These are phyloP conservation scores for Araneus ventricosus DNA, from an alignment of 1,140 invertebrate genomes.

Conservation along the genomic window DNA sequence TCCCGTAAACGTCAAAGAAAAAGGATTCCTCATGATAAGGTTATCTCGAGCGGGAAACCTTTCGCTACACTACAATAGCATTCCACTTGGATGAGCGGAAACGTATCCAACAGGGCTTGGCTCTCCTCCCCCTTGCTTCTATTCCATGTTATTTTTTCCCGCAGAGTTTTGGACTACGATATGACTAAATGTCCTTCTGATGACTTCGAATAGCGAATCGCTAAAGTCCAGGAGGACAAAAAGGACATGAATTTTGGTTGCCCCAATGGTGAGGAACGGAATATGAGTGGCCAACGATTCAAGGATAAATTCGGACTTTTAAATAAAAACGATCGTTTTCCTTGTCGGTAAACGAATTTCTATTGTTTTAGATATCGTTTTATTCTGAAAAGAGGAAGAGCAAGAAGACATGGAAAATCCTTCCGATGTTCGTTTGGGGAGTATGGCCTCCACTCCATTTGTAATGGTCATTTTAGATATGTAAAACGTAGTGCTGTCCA, in stretches of 20 bases:
- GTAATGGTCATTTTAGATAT: no score
- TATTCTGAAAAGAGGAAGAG: no score
- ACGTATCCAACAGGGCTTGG: constrained; percentile 40
- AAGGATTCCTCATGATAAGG: constrained; percentile 39
- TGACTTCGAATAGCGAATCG: constrained; percentile 36
- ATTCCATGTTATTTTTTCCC: neutral
- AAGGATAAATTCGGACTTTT: neutral
- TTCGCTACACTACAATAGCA: constrained; percentile 33
- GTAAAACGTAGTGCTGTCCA: no score
- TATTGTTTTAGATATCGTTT: neutral
- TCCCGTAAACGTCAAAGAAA: constrained; percentile 51
- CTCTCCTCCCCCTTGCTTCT: neutral
- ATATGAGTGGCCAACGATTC: constrained; percentile 41
- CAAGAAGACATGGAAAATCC: no score
- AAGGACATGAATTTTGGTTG: neutral
- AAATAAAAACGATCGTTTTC: neutral
- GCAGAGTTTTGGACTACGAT: constrained; percentile 14
- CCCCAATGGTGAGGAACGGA: constrained; percentile 16
- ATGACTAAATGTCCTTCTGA: constrained; percentile 61
- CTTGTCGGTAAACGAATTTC: neutral
- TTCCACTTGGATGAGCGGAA: constrained; percentile 54
- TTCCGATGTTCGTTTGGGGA: no score
- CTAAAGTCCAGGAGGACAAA: neutral
- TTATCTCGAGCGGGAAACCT: constrained; percentile 56
- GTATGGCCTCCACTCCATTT: no score